Percentiles rank a stretch among this genome's conserved stretches.
Evolutionary conservation across 2,797 vertebrate species (phyloP).

Genomic region (Mormyrops boulengeri): DNA sequence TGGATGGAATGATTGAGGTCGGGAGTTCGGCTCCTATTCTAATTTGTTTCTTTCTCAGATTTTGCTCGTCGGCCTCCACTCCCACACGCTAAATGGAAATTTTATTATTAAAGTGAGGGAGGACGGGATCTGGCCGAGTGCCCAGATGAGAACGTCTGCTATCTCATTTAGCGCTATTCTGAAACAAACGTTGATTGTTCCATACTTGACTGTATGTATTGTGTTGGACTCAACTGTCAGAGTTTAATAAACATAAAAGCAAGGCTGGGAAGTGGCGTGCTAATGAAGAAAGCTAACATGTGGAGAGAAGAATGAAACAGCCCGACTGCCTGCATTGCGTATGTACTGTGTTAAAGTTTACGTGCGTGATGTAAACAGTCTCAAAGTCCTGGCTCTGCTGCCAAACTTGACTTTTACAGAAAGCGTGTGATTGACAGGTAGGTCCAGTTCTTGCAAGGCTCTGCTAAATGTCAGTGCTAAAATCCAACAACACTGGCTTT

Average conservation of each 20-base stretch:
- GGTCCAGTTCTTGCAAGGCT: not conserved
- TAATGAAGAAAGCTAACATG: conserved; percentile 2
- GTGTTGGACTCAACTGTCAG: not conserved
- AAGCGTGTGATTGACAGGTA: not conserved
- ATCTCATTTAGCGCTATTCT: conserved; percentile 27
- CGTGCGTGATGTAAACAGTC: not conserved
- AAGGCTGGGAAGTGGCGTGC: not conserved
- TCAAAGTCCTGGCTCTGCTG: not conserved
- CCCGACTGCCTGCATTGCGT: not conserved
- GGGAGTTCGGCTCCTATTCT: conserved; percentile 25
- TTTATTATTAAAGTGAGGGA: conserved; percentile 22
- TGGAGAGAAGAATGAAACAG: not conserved
- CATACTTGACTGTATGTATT: not conserved
- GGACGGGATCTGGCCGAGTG: conserved; percentile 20
- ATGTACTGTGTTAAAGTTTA: not conserved
- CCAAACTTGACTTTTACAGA: not conserved
- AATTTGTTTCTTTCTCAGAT: conserved; percentile 27
- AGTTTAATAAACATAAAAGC: conserved; percentile 10
- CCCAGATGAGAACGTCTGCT: conserved; percentile 24
- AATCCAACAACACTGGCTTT: not conserved
- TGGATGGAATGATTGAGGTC: conserved; percentile 20
- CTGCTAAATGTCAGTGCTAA: not conserved
- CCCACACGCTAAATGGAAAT: conserved; percentile 32
- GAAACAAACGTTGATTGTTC: conserved; percentile 28
- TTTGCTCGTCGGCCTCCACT: conserved; percentile 24